Percentiles rank a stretch among this genome's conserved stretches.
phyloP scores from a whole-genome alignment of 1,140 invertebrate genomes.

The Asobara japonica region DNA sequence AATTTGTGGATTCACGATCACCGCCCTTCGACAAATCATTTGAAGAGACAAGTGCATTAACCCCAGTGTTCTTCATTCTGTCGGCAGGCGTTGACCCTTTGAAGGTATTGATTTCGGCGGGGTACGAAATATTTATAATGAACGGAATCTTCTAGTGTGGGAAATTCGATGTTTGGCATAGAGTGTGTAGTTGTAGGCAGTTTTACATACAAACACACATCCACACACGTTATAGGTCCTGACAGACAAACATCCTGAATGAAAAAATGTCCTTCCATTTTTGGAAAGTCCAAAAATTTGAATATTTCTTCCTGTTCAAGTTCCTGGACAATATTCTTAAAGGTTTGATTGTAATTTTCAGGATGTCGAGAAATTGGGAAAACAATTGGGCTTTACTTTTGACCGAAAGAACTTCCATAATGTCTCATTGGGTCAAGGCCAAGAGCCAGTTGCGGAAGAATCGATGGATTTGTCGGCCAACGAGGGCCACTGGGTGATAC shows the following conservation, averaged over 20 bases:
- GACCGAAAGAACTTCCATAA: conserved; percentile 90
- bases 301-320: too few species aligned
- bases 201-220: too few species aligned
- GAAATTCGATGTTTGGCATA: too few species aligned
- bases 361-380: conserved; percentile 85
- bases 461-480: conserved; percentile 81
- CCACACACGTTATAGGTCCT: too few species aligned
- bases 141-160: too few species aligned
- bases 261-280: too few species aligned
- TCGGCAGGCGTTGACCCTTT: conserved; percentile 95
- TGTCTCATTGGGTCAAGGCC: conserved; percentile 93
- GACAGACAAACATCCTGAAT: too few species aligned
- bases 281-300: too few species aligned
- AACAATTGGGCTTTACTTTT: conserved; percentile 81
- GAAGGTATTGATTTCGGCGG: conserved; percentile 70
- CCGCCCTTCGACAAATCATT: conserved; percentile 87
- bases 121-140: too few species aligned
- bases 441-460: conserved; percentile 89
- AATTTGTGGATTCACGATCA: conserved; percentile 81
- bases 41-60: conserved; percentile 84
- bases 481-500: conserved; percentile 92
- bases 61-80: conserved; percentile 94
- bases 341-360: too few species aligned
- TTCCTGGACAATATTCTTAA: too few species aligned
- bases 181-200: too few species aligned